phyloP scores from a whole-genome alignment of 2,797 vertebrate species.

The Presbytis comata region DNA sequence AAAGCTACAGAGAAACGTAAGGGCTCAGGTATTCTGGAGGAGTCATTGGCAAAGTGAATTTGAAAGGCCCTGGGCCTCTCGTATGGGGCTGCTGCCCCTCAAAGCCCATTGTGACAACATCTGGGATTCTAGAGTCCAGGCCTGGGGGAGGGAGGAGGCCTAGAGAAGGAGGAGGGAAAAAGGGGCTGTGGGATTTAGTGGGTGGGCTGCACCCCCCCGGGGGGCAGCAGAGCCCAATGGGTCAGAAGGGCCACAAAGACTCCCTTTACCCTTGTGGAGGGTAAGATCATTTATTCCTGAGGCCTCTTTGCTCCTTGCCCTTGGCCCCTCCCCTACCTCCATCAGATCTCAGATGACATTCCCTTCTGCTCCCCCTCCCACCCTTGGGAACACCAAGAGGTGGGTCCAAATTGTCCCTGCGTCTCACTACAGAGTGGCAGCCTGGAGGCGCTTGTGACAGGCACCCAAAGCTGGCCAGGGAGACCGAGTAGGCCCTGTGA shows the following conservation, averaged over 20 bases:
- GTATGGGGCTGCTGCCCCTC: not conserved
- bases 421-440: not conserved
- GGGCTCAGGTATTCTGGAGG: not conserved
- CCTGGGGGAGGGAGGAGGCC: not conserved
- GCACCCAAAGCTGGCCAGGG: not conserved
- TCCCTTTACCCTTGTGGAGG: slow-evolving; percentile 12
- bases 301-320: not conserved
- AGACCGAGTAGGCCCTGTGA: not conserved
- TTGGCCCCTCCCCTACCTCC: not conserved
- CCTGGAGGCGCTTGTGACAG: not conserved
- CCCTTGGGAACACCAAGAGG: not conserved
- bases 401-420: not conserved
- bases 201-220: not conserved
- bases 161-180: not conserved
- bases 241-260: slow-evolving; percentile 71
- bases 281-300: slow-evolving; percentile 33
- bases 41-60: not conserved
- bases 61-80: not conserved
- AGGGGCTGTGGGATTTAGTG: not conserved
- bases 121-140: slow-evolving; percentile 52
- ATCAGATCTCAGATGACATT: not conserved
- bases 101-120: slow-evolving; percentile 50
- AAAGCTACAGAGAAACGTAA: not conserved
- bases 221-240: slow-evolving; percentile 49
- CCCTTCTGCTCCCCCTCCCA: not conserved